These are phyloP conservation scores for Netelia fuscicornis DNA, from an alignment of 2,888 invertebrate genomes.

Conservation along the genomic window DNA sequence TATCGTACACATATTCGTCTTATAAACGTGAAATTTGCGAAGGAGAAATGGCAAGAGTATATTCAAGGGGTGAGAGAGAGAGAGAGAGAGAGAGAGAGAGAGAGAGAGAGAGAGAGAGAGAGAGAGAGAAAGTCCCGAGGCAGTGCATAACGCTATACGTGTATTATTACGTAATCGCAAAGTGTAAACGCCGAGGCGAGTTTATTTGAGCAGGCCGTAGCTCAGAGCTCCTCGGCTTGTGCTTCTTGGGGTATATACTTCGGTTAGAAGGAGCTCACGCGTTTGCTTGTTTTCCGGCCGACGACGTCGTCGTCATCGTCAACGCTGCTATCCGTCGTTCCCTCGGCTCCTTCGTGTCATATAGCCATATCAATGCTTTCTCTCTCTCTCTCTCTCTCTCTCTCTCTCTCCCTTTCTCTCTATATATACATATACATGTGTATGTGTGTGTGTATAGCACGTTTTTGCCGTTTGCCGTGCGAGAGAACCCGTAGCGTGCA, in stretches of 20 bases:
- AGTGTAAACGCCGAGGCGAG: slow-evolving; percentile 75
- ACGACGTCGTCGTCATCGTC: slow-evolving; percentile 46
- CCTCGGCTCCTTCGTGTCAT: slow-evolving; percentile 53
- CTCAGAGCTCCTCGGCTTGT: slow-evolving; percentile 22
- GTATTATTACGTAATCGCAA: slow-evolving; percentile 79
- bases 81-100: neutral
- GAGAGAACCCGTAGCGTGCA: slow-evolving; percentile 19
- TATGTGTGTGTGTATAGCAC: neutral
- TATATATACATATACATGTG: neutral
- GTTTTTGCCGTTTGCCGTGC: neutral
- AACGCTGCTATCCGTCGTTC: slow-evolving; percentile 30
- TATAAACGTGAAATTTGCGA: slow-evolving; percentile 47
- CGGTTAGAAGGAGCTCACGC: slow-evolving; percentile 17
- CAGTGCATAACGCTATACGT: slow-evolving; percentile 44
- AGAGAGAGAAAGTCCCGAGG: neutral
- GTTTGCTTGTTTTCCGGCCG: slow-evolving; percentile 71
- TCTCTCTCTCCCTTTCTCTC: too few relatives aligned
- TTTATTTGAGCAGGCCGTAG: slow-evolving; percentile 74
- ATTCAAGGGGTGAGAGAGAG: neutral
- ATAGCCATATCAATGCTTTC: neutral
- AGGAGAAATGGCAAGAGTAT: neutral
- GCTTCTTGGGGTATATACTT: slow-evolving; percentile 22
- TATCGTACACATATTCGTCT: slow-evolving; percentile 36
- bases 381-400: too few relatives aligned
- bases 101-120: slow-evolving; percentile 2